phyloP scores from a whole-genome alignment of 2,888 invertebrate genomes.

The Drosophila hamatofila region DNA sequence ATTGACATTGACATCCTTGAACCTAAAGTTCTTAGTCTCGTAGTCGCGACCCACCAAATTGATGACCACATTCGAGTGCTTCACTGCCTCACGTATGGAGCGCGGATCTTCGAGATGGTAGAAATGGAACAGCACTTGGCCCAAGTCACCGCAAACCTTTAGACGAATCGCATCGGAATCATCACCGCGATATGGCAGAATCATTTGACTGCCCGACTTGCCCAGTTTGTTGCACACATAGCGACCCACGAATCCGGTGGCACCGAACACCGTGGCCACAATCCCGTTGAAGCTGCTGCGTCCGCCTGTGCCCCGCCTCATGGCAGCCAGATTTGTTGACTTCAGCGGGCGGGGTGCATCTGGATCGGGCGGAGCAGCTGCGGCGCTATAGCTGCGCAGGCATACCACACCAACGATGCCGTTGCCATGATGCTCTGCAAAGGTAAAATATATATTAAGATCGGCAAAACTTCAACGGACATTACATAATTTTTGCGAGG shows the following conservation, averaged over 20 bases:
- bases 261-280: slow-evolving; percentile 99
- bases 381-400: slow-evolving; percentile 72
- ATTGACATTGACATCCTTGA: slow-evolving; percentile 93
- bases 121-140: slow-evolving; percentile 96
- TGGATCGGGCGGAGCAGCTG: slow-evolving; percentile 57
- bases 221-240: slow-evolving; percentile 96
- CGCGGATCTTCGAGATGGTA: slow-evolving; percentile 94
- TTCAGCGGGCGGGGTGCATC: slow-evolving; percentile 84
- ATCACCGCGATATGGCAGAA: slow-evolving; percentile 96
- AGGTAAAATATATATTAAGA: slow-evolving; percentile 20
- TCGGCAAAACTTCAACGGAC: slow-evolving; percentile 29
- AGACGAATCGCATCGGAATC: slow-evolving; percentile 91
- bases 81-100: slow-evolving; percentile 92
- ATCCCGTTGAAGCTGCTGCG: slow-evolving; percentile 98
- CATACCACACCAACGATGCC: slow-evolving; percentile 82
- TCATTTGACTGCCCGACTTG: slow-evolving; percentile 93
- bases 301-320: slow-evolving; percentile 95
- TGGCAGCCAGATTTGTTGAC: slow-evolving; percentile 88
- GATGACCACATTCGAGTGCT: slow-evolving; percentile 98
- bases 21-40: slow-evolving; percentile 96
- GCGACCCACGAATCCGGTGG: slow-evolving; percentile 94
- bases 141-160: slow-evolving; percentile 96
- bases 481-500: slow-evolving; percentile 74
- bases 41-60: slow-evolving; percentile 96
- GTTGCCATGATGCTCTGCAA: slow-evolving; percentile 77